Evolutionary conservation across 2,888 invertebrate species (phyloP), one percentile per base, ranked within the genome.

Genomic region (Macrosiphum euphorbiae): DNA sequence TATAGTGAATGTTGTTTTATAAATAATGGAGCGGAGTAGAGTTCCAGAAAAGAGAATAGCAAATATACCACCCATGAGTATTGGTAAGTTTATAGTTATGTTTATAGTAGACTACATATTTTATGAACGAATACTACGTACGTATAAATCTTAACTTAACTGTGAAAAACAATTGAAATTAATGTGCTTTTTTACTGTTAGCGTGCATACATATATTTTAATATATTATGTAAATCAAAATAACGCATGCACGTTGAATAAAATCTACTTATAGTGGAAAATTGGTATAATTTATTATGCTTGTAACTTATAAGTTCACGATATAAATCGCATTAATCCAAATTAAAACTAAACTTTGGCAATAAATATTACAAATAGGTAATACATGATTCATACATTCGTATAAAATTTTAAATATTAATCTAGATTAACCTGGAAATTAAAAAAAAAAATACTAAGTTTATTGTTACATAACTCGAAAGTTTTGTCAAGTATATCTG

Each of bases 101-200:
- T 89, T 89, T 89, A 89, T 67, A 67, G 90, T 50, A 35, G 1
- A 24, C 24, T 50, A 41, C 52, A 50, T 35, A 35, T 67, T 67
- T 50, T 90, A 67, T 50, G n/a, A 20, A 87, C 87, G 50, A 47
- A 50, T n/a, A 28, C 13, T 50, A 50, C 90, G 2, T 67, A 35
- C 20, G 24, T 13, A 58, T 41, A 61, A 78, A 78, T 78, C 78
- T 78, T 78, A 67, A 67, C 67, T 67, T 67, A 35, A 78, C 78
- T 20, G 5, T 67, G 24, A 50, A 90, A 35, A 50, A 89, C 61
- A 50, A 90, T 89, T 61, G 89, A 44, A 89, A 89, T 55, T 89
- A 67, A 90, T 67, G 90, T 67, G 50, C 0, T 50, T 50, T 67
- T 90, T 89, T 61, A 89, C 58, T 16, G 28, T 61, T 61, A 44